These are phyloP conservation scores for Smithornis capensis DNA, from an alignment of 2,113 vertebrate genomes.

Conservation along the genomic window DNA sequence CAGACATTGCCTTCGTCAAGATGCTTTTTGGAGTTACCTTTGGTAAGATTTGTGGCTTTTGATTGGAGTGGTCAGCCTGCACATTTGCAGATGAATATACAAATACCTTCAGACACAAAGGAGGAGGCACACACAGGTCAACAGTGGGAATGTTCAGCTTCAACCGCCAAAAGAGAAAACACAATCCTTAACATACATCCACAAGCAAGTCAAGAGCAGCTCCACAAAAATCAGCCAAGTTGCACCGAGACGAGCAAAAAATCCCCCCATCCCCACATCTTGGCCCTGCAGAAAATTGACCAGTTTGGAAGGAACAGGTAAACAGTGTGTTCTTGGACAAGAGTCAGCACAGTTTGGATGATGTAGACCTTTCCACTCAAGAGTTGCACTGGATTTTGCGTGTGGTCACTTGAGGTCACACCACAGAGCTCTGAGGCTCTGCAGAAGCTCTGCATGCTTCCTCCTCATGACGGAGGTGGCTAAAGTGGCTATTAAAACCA, in stretches of 20 bases:
- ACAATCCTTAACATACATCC: background rate
- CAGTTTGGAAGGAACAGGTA: slow-evolving; percentile 21
- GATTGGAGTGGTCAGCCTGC: background rate
- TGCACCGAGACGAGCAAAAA: background rate
- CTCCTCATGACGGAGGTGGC: background rate
- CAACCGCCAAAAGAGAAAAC: background rate
- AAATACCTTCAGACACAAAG: background rate
- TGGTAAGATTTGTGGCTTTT: background rate
- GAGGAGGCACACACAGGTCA: background rate
- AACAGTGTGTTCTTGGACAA: slow-evolving; percentile 37
- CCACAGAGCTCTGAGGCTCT: background rate
- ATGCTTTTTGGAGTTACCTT: background rate
- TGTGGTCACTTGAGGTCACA: slow-evolving; percentile 28
- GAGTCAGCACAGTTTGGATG: background rate
- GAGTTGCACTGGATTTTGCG: background rate
- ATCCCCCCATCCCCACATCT: background rate
- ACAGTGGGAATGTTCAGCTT: background rate
- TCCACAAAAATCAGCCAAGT: background rate
- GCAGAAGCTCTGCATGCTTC: background rate
- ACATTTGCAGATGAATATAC: background rate
- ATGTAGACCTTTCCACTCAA: slow-evolving; percentile 1
- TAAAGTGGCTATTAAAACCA: slow-evolving; percentile 17
- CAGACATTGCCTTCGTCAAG: slow-evolving; percentile 1
- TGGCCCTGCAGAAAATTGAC: background rate
- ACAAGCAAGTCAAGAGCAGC: background rate